Base-by-base conservation (phyloP, 2,888 invertebrate genomes). In the Dicranocentrus wangi region DNA sequence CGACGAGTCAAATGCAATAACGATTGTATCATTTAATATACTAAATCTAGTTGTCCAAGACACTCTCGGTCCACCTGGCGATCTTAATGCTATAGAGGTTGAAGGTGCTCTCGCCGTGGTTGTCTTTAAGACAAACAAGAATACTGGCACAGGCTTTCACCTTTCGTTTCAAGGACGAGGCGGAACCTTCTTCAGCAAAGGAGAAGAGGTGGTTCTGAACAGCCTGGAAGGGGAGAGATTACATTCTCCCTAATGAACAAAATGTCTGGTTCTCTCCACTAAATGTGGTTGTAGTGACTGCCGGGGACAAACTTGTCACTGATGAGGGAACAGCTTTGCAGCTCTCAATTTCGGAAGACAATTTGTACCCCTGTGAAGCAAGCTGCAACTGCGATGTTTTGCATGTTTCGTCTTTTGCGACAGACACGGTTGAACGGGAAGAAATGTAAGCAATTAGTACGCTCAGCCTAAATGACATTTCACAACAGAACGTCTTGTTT, bases 21-120 rank as follows among this genome's bases (percentile, higher is more conserved):
- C 21, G 23, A 69, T 69, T 55, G 55, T 69, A 3, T 55, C 55
- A 0, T 69, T 69, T 39, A 39, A n/a, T 10, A 23, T 23, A 23
- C 28, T n/a, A 0, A 55, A 55, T 1, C 55, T 39, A 15, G n/a
- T 55, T 21, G 69, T 55, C 21, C 17, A 53, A 0, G 25, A 21
- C 55, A 53, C 55, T 19, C 21, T 69, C 21, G 69, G 69, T 23
- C 69, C 69, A 7, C 69, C 69, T 1, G 55, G 39, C 55, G 55
- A 53, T 3, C 23, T 69, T 1, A 39, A 21, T n/a, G 69, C 55
- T 39, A 23, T 51, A 1, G 55, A 69, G 17, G 55, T 69, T 2
- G 21, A 21, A 5, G 69, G 69, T 15, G 39, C 13, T 23, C 8
- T 69, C 23, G 69, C 69, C 2, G 69, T 69, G 2, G 69, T 69